Conservation (phyloP, 2,113 vertebrate genomes). For the Myrmecobius fasciatus region DNA sequence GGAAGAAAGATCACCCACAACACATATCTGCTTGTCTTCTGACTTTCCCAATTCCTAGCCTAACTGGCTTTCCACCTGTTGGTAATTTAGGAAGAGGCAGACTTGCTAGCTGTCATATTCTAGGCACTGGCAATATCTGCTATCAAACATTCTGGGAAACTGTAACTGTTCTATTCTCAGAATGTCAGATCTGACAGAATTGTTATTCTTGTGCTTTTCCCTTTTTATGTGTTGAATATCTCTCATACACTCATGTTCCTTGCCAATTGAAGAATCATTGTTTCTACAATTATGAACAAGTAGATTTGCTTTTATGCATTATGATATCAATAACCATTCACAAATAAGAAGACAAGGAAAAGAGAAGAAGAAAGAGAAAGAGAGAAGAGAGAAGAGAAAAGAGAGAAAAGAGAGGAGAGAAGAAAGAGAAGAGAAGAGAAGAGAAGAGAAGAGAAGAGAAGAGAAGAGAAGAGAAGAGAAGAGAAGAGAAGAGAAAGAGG, state of each 20-base stretch:
- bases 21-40: slow-evolving; percentile 8
- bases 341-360: neutral
- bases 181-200: slow-evolving; percentile 3
- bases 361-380: slow-evolving; percentile 8
- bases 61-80: neutral
- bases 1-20: slow-evolving; percentile 2
- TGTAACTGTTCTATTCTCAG: slow-evolving; percentile 9
- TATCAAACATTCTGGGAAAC: neutral
- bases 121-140: neutral
- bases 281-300: neutral
- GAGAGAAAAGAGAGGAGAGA: neutral
- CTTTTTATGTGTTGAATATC: neutral
- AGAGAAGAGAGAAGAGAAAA: neutral
- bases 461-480: neutral
- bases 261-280: neutral
- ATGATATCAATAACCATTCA: fast-evolving
- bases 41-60: neutral
- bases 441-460: neutral
- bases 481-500: too few relatives aligned
- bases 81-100: neutral
- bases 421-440: neutral
- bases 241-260: neutral
- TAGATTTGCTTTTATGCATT: neutral
- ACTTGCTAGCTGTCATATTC: neutral
- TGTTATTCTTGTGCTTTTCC: slow-evolving; percentile 23